Conservation (phyloP, 2,113 vertebrate species). For the Anolis sagrei region DNA sequence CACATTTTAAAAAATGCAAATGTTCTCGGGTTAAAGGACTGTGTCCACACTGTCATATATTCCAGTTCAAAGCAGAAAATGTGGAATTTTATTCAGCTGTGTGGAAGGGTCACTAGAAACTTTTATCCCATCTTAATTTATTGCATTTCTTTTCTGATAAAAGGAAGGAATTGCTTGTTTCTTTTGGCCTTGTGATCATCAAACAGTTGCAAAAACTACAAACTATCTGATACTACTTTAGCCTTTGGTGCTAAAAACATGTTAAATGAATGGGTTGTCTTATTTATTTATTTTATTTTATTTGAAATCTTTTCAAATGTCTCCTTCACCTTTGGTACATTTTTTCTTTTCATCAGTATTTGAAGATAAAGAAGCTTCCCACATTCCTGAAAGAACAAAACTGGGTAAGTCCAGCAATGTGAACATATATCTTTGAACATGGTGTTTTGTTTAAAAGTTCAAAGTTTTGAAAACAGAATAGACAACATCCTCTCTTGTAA, state of each 20-base stretch:
- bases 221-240: too few relatives aligned
- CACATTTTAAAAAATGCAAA: too few relatives aligned
- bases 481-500: not conserved
- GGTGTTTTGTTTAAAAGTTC: constrained; percentile 22
- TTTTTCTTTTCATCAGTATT: constrained; percentile 39
- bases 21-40: too few relatives aligned
- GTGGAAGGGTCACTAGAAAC: too few relatives aligned
- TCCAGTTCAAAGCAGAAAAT: too few relatives aligned
- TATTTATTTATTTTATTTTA: too few relatives aligned
- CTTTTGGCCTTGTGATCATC: constrained; percentile 6
- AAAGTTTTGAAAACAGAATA: not conserved
- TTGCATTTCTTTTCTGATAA: too few relatives aligned
- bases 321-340: constrained; percentile 11
- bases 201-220: not conserved
- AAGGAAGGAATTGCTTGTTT: not conserved
- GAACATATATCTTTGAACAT: not conserved
- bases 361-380: constrained; percentile 21
- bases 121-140: too few relatives aligned
- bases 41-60: too few relatives aligned
- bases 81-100: too few relatives aligned
- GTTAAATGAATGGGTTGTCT: not conserved
- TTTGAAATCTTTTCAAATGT: constrained; percentile 16
- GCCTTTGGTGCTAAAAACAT: not conserved
- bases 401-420: constrained; percentile 24
- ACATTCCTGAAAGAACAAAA: not conserved